phyloP scores from a whole-genome alignment of 2,113 vertebrate species.

The Neopipo cinnamomea region DNA sequence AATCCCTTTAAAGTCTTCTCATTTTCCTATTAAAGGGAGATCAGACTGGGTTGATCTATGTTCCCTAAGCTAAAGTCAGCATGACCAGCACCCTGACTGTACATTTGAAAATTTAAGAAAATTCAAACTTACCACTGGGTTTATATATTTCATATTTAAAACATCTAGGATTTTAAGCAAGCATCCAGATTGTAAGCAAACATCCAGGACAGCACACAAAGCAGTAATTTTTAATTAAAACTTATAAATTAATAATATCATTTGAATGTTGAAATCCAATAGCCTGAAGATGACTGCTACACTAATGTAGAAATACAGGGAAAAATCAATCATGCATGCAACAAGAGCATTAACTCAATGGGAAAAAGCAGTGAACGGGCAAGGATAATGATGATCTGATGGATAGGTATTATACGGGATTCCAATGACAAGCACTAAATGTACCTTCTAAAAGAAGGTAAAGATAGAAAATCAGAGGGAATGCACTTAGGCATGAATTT shows the following conservation, averaged over 20 bases:
- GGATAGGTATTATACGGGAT: background rate
- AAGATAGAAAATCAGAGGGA: background rate
- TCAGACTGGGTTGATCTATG: background rate
- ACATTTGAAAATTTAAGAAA: background rate
- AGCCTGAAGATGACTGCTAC: background rate
- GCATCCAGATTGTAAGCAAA: background rate
- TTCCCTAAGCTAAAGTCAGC: background rate
- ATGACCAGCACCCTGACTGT: background rate
- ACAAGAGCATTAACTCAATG: background rate
- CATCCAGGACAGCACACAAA: background rate
- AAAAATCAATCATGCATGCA: background rate
- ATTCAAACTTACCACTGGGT: background rate
- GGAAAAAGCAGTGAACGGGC: background rate
- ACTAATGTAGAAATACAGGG: background rate
- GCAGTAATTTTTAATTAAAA: background rate
- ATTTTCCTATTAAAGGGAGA: background rate
- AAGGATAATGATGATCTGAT: background rate
- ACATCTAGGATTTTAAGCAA: background rate
- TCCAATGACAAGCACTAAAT: background rate
- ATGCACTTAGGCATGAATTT: background rate
- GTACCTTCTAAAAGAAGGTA: background rate
- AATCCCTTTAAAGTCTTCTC: background rate
- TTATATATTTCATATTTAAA: background rate
- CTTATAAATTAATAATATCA: background rate
- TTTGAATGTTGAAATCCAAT: background rate